phyloP scores from a whole-genome alignment of 2,888 invertebrate genomes.

The Diachrysia chrysitis region DNA sequence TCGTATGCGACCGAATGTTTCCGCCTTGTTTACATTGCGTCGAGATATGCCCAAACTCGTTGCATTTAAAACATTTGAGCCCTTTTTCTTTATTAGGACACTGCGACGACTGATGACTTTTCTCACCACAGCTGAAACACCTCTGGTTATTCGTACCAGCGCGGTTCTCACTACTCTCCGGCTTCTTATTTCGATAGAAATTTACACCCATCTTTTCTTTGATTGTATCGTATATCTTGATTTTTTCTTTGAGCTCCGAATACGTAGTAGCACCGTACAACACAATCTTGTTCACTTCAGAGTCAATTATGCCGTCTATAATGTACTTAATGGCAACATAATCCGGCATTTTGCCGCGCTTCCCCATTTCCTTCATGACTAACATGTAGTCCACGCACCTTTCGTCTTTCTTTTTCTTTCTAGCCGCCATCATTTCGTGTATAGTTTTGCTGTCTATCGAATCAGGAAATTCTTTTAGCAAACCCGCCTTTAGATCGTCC shows the following conservation, averaged over 20 bases:
- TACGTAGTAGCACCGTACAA: not conserved
- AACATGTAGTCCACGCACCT: not conserved
- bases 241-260: not conserved
- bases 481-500: not conserved
- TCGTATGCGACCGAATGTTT: too few relatives aligned
- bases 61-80: constrained; percentile 5
- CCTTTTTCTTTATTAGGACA: constrained; percentile 10
- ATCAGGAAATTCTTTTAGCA: too few relatives aligned
- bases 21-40: not conserved
- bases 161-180: not conserved
- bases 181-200: not conserved
- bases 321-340: not conserved
- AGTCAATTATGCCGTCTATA: not conserved
- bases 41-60: constrained; percentile 3
- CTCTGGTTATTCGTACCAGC: not conserved
- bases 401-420: too few relatives aligned
- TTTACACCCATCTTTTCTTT: not conserved
- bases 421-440: too few relatives aligned
- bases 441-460: too few relatives aligned
- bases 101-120: not conserved
- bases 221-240: not conserved
- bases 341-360: not conserved
- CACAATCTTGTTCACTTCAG: not conserved
- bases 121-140: constrained; percentile 1
- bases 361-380: not conserved